Evolutionary conservation across 2,113 vertebrate species (phyloP).

Genomic region (Cyprinus carpio): DNA sequence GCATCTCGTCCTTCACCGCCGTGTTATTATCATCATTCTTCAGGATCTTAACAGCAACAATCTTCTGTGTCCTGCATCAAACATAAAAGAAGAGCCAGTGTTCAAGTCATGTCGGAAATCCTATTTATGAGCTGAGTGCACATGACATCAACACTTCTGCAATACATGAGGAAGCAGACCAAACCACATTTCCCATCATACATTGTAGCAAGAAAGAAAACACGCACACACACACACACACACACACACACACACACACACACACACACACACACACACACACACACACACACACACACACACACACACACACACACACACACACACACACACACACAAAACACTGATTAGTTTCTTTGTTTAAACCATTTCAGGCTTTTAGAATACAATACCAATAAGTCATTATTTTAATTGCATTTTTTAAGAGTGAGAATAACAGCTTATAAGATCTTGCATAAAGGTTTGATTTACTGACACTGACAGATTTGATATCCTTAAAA

Average conservation of each 20-base stretch:
- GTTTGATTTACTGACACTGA: neutral
- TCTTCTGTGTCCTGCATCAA: constrained; percentile 79
- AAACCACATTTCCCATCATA: no score
- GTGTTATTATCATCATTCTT: constrained; percentile 88
- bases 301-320: no score
- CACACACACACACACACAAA: no score
- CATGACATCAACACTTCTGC: neutral
- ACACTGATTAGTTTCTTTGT: no score
- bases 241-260: no score
- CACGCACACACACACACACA: no score
- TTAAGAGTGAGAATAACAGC: neutral
- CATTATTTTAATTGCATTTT: neutral
- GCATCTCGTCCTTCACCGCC: constrained; percentile 84
- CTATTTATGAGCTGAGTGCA: neutral
- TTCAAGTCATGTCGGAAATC: neutral
- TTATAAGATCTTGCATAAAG: neutral
- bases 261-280: no score
- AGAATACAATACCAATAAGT: neutral
- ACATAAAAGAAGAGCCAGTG: neutral
- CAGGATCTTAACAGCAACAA: constrained; percentile 93
- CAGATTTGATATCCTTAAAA: neutral
- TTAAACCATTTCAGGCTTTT: neutral
- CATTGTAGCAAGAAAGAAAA: no score
- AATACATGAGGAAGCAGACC: neutral
- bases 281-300: no score